A percentile compares a stretch with the other conserved stretches of the same genome.
phyloP scores from a whole-genome alignment of 2,113 vertebrate species.

The Callithrix jacchus region DNA sequence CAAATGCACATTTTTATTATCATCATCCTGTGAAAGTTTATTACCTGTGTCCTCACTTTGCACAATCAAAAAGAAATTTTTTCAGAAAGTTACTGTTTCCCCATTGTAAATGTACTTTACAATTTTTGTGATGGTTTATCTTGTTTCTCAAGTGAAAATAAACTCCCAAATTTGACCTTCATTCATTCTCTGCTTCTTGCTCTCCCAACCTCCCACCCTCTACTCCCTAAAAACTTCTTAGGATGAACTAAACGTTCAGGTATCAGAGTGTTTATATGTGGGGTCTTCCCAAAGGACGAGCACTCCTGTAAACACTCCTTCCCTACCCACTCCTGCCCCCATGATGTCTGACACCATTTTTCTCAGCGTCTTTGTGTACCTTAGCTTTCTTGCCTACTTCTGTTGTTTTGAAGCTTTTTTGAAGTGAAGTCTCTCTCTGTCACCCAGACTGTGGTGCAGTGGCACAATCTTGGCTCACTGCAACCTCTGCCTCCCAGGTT shows the following conservation, averaged over 20 bases:
- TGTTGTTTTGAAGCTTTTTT: not conserved
- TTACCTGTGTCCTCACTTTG: not conserved
- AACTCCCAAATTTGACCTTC: not conserved
- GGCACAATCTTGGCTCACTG: no score
- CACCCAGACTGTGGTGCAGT: no score
- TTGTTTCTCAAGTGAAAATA: not conserved
- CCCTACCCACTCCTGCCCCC: not conserved
- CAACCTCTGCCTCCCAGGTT: no score
- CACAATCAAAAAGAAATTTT: not conserved
- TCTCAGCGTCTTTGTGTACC: not conserved
- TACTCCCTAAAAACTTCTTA: not conserved
- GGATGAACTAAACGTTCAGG: not conserved
- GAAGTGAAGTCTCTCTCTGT: no score
- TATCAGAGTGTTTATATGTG: not conserved
- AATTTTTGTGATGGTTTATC: not conserved
- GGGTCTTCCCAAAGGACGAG: not conserved
- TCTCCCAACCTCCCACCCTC: not conserved
- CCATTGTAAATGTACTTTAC: not conserved
- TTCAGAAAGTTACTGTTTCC: not conserved
- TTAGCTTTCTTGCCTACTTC: conserved; percentile 14
- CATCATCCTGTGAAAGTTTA: not conserved
- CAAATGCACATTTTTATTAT: not conserved
- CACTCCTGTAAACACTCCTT: not conserved
- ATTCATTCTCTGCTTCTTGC: not conserved
- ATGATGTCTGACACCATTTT: not conserved